A percentile compares a stretch with the other conserved stretches of the same genome.
phyloP scores from a whole-genome alignment of 2,797 vertebrate species.

The Lates japonicus region DNA sequence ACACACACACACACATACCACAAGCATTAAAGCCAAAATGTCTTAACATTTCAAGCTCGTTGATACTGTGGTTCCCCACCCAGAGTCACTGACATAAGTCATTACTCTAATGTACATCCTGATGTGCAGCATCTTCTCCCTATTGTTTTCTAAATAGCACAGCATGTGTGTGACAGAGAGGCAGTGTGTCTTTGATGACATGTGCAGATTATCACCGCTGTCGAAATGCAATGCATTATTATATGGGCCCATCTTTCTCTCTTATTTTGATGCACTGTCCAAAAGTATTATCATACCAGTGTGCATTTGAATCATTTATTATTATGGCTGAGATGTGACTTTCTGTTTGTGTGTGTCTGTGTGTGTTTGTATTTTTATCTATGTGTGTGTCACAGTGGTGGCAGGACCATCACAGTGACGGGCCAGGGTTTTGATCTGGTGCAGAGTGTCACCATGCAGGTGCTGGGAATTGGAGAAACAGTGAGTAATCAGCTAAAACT shows the following conservation, averaged over 20 bases:
- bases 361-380: slow-evolving; percentile 30
- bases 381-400: slow-evolving; percentile 88
- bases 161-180: slow-evolving; percentile 53
- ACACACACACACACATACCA: slow-evolving; percentile 14
- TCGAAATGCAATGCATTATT: slow-evolving; percentile 65
- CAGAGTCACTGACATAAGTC: slow-evolving; percentile 48
- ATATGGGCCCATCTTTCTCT: slow-evolving; percentile 49
- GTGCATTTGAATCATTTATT: slow-evolving; percentile 55
- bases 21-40: slow-evolving; percentile 19
- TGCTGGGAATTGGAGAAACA: slow-evolving; percentile 87
- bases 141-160: slow-evolving; percentile 60
- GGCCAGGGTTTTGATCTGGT: slow-evolving; percentile 94
- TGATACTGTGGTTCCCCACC: slow-evolving; percentile 28
- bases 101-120: slow-evolving; percentile 54
- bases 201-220: slow-evolving; percentile 46
- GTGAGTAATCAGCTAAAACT: slow-evolving; percentile 79
- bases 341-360: slow-evolving; percentile 58
- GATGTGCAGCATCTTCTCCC: slow-evolving; percentile 51
- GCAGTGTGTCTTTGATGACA: slow-evolving; percentile 61
- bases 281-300: slow-evolving; percentile 56
- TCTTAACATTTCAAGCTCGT: slow-evolving; percentile 27
- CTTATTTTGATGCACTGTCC: slow-evolving; percentile 36
- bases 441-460: slow-evolving; percentile 92
- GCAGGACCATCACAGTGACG: slow-evolving; percentile 92
- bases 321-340: slow-evolving; percentile 44